phyloP scores from a whole-genome alignment of 2,888 invertebrate species.

The Nemotelus nigrinus region DNA sequence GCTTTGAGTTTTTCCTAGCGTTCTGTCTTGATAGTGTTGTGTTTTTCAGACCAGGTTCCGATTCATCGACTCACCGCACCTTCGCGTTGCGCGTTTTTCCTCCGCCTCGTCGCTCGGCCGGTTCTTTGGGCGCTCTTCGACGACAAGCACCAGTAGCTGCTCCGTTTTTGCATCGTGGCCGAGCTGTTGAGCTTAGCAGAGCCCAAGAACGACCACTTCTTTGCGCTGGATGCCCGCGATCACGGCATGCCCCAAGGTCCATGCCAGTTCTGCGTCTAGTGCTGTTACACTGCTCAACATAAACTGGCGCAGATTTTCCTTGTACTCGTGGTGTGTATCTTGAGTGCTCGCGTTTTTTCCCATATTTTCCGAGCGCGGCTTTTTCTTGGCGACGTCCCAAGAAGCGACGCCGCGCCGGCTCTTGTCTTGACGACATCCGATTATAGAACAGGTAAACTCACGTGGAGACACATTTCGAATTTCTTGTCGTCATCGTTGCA shows the following conservation, averaged over 20 bases:
- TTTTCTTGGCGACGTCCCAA: slow-evolving; percentile 31
- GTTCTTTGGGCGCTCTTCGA: slow-evolving; percentile 21
- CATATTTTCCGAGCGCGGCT: slow-evolving; percentile 31
- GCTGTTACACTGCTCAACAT: slow-evolving; percentile 43
- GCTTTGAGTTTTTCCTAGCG: slow-evolving; percentile 36
- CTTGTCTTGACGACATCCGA: slow-evolving; percentile 21
- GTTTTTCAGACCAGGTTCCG: slow-evolving; percentile 10
- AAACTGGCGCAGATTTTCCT: slow-evolving; percentile 43
- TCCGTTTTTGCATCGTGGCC: slow-evolving; percentile 10
- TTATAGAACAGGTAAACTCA: slow-evolving; percentile 36
- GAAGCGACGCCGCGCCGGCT: slow-evolving; percentile 39
- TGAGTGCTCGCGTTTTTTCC: slow-evolving; percentile 32
- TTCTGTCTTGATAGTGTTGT: slow-evolving; percentile 16
- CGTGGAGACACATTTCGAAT: slow-evolving; percentile 36
- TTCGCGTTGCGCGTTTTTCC: slow-evolving; percentile 33
- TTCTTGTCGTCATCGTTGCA: slow-evolving; percentile 31
- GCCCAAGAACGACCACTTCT: slow-evolving; percentile 29
- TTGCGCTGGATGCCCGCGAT: slow-evolving; percentile 25
- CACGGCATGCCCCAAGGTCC: slow-evolving; percentile 37
- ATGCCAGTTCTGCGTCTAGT: slow-evolving; percentile 41
- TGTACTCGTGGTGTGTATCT: slow-evolving; percentile 5
- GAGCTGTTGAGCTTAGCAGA: slow-evolving; percentile 10
- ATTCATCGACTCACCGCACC: slow-evolving; percentile 16
- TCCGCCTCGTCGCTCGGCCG: slow-evolving; percentile 19
- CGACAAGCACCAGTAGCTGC: slow-evolving; percentile 7